A percentile compares a stretch with the other conserved stretches of the same genome.
phyloP scores from a whole-genome alignment of 2,113 vertebrate genomes.

The Proterorhinus semilunaris region DNA sequence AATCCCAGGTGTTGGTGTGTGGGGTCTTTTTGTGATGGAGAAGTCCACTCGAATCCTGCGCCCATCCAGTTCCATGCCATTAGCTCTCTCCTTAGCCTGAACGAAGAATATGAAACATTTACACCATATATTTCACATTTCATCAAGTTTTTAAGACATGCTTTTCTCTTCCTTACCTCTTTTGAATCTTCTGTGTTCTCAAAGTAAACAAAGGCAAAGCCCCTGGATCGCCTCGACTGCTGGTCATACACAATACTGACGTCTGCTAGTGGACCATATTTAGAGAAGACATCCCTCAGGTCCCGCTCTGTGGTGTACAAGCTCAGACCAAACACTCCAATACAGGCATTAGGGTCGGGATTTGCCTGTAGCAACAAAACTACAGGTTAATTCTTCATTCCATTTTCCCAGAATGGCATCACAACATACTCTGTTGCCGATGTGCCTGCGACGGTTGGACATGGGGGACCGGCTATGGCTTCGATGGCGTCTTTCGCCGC shows the following conservation, averaged over 20 bases:
- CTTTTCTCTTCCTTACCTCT: conserved; percentile 74
- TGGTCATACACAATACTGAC: conserved; percentile 95
- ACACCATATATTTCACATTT: background rate
- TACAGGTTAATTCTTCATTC: background rate
- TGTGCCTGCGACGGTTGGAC: conserved; percentile 92
- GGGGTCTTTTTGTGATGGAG: conserved; percentile 94
- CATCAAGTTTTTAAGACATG: background rate
- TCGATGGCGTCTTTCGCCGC: conserved; percentile 84
- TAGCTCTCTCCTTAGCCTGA: conserved; percentile 94
- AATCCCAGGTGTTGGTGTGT: conserved; percentile 95
- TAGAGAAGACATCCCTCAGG: conserved; percentile 93
- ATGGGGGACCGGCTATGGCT: conserved; percentile 96
- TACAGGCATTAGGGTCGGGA: conserved; percentile 92
- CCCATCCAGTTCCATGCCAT: conserved; percentile 96
- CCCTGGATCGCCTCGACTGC: conserved; percentile 92
- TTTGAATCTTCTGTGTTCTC: conserved; percentile 91
- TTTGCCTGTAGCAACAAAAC: conserved; percentile 78
- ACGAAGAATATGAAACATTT: background rate
- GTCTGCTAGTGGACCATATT: conserved; percentile 90
- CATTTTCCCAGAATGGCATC: background rate
- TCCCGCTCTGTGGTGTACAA: conserved; percentile 95
- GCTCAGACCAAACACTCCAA: conserved; percentile 95
- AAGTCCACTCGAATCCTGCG: conserved; percentile 94
- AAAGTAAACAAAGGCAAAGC: conserved; percentile 96
- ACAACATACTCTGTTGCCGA: conserved; percentile 87